A percentile compares a stretch with the other conserved stretches of the same genome.
Evolutionary conservation across 2,113 vertebrate genomes (phyloP).

Genomic region (Mirza zaza): DNA sequence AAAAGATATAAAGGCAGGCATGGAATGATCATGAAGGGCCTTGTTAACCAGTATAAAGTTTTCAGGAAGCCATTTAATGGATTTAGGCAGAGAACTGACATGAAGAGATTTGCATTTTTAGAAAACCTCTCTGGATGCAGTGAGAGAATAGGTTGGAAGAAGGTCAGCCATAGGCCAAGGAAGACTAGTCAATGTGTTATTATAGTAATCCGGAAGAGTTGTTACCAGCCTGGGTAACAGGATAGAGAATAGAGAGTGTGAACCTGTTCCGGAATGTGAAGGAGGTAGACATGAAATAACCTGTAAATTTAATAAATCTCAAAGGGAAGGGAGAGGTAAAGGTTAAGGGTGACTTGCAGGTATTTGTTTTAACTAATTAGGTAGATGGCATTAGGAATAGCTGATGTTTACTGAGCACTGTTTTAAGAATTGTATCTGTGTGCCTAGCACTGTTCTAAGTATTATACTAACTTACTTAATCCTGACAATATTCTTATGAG

Average conservation of each 20-base stretch:
- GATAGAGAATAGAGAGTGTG: not conserved
- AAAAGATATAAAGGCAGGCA: not conserved
- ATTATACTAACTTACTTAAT: not conserved
- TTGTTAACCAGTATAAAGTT: not conserved
- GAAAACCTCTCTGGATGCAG: not conserved
- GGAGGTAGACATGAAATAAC: not conserved
- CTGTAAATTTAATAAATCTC: not conserved
- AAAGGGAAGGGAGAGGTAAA: not conserved
- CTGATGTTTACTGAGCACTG: not conserved
- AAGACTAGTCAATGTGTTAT: not conserved
- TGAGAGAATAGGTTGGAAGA: not conserved
- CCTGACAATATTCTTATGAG: not conserved
- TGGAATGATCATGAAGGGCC: not conserved
- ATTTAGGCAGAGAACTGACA: not conserved
- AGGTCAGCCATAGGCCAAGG: not conserved
- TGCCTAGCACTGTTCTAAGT: not conserved
- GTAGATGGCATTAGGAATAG: not conserved
- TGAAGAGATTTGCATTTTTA: not conserved
- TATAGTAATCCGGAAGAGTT: not conserved
- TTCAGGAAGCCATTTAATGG: not conserved
- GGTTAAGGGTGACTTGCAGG: not conserved
- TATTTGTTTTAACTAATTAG: not conserved
- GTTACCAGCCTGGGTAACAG: not conserved
- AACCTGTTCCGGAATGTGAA: not conserved
- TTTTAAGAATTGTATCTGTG: not conserved